Base-by-base conservation (phyloP, 2,888 invertebrate species). In the Uloborus plumipes region DNA sequence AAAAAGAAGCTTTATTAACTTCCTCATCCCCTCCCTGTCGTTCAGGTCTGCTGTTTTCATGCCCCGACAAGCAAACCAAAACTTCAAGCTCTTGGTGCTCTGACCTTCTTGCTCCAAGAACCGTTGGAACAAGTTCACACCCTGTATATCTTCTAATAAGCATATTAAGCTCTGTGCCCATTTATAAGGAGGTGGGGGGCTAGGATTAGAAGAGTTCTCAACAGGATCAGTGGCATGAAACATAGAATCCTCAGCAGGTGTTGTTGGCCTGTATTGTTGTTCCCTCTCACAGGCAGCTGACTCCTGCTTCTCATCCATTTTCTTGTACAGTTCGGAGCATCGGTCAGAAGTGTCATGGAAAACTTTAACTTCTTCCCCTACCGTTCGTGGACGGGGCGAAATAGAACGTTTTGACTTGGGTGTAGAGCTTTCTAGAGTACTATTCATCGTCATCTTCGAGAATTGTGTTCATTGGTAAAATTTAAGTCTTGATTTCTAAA, bases 41-140 rank as follows among this genome's bases (percentile, higher is more conserved):
- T 39, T 73, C 4, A 69, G 66, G 53, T 69, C 66, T 16, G 47
- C 22, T 18, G 50, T 79, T 31, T 81, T 77, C 1, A 85, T n/a
- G 22, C 85, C 84, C 93, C 92, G 92, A 90, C 95, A 95, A 71
- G 97, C 97, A 91, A 97, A 97, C 93, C 95, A 97, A 91, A 98
- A 98, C 75, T 89, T 88, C 20, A 87, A 75, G 20, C 59, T 49
- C 49, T 84, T 74, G 75, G 87, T 86, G 15, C 87, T 86, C 51
- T 88, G 88, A 15, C 87, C 86, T 85, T 90, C 89, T 81, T 88
- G 87, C 16, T 87, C 87, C 26, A 90, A 87, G 85, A 88, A 90
- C 75, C 87, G 86, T 89, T 94, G 93, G 91, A 97, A 97, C 88
- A 96, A 91, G 84, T 93, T 93, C 86, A 96, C 94, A 84, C 98